Evolutionary conservation across 2,797 vertebrate species (phyloP).

Genomic region (Parambassis ranga): DNA sequence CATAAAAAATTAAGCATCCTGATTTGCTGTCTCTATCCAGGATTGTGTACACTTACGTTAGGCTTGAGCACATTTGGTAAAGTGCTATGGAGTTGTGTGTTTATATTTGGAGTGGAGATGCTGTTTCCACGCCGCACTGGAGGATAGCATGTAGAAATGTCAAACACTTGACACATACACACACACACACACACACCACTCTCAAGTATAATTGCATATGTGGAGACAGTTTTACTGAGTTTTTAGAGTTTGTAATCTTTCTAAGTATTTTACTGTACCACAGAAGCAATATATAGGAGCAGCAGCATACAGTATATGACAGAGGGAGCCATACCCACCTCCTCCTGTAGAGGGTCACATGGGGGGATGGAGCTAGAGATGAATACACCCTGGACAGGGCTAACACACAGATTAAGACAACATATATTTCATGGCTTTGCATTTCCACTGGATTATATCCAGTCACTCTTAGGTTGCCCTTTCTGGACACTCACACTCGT

Average conservation of each 20-base stretch:
- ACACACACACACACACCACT: conserved; percentile 20
- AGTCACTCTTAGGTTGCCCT: conserved; percentile 31
- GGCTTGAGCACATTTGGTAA: background rate
- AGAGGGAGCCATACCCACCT: too few species aligned
- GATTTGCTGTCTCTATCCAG: background rate
- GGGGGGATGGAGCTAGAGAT: too few species aligned
- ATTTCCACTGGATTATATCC: conserved; percentile 36
- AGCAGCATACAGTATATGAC: conserved; percentile 38
- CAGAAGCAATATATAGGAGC: conserved; percentile 50
- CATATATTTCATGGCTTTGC: conserved; percentile 71
- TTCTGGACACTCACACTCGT: conserved; percentile 5
- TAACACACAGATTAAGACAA: conserved; percentile 51
- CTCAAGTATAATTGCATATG: conserved; percentile 26
- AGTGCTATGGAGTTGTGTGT: conserved; percentile 9
- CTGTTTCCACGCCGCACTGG: conserved; percentile 23
- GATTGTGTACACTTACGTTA: background rate
- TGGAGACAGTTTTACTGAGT: conserved; percentile 31
- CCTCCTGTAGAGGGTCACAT: too few species aligned
- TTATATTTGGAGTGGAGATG: conserved; percentile 31
- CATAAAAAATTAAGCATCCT: background rate
- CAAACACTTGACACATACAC: conserved; percentile 24
- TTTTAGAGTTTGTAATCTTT: conserved; percentile 42
- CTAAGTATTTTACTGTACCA: conserved; percentile 64
- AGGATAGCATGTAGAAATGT: conserved; percentile 30
- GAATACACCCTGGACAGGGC: too few species aligned